A percentile compares a stretch with the other conserved stretches of the same genome.
These are phyloP conservation scores for Gambusia yucatana DNA, from an alignment of 2,797 vertebrate species.

Conservation along the genomic window DNA sequence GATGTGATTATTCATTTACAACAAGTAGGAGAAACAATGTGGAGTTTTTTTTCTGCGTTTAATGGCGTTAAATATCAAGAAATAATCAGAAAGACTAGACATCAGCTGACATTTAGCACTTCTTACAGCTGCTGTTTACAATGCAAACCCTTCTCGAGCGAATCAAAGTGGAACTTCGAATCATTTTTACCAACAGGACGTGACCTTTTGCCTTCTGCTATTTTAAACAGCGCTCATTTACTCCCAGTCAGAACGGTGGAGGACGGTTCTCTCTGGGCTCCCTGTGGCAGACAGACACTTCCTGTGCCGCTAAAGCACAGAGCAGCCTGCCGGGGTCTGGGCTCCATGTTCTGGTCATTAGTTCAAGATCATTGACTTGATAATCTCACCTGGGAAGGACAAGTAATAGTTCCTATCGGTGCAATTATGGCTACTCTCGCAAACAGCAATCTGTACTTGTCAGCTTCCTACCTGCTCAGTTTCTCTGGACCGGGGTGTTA, in stretches of 20 bases:
- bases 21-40: not conserved
- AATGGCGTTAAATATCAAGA: not conserved
- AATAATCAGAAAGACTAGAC: slow-evolving; percentile 1
- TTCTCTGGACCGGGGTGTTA: slow-evolving; percentile 52
- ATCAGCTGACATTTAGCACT: not conserved
- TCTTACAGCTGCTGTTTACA: slow-evolving; percentile 10
- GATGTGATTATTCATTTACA: not conserved
- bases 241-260: slow-evolving; percentile 18
- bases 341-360: slow-evolving; percentile 79
- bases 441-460: slow-evolving; percentile 75
- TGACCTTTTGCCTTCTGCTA: slow-evolving; percentile 22
- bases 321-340: slow-evolving; percentile 56
- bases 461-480: slow-evolving; percentile 59
- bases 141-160: slow-evolving; percentile 14
- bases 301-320: slow-evolving; percentile 34
- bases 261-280: slow-evolving; percentile 41
- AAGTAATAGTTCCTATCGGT: slow-evolving; percentile 78
- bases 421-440: slow-evolving; percentile 71
- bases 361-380: slow-evolving; percentile 80
- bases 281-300: slow-evolving; percentile 38
- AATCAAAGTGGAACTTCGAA: slow-evolving; percentile 10
- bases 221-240: slow-evolving; percentile 27
- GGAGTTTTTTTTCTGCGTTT: not conserved
- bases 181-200: slow-evolving; percentile 2
- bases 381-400: slow-evolving; percentile 81